phyloP scores from a whole-genome alignment of 1,140 invertebrate species.

The Cydia fagiglandana region DNA sequence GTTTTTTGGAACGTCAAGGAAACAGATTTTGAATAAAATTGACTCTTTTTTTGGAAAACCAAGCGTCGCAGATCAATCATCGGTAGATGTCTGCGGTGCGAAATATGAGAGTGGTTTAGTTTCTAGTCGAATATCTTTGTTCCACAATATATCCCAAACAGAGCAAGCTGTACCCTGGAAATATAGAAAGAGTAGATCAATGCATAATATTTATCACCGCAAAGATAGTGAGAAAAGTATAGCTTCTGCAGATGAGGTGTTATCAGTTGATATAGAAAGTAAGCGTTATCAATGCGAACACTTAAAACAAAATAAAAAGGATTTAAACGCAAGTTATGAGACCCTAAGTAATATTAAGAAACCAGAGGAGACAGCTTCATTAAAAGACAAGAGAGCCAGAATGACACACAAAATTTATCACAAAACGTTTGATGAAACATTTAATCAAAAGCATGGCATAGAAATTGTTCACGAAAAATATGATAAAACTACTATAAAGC shows the following conservation, averaged over 20 bases:
- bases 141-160: slow-evolving; percentile 64
- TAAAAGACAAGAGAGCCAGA: slow-evolving; percentile 46
- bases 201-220: slow-evolving; percentile 56
- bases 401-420: slow-evolving; percentile 37
- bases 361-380: neutral
- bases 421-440: slow-evolving; percentile 46
- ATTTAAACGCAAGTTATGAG: slow-evolving; percentile 6
- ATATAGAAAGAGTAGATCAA: slow-evolving; percentile 53
- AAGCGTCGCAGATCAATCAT: slow-evolving; percentile 44
- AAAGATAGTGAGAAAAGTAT: slow-evolving; percentile 43
- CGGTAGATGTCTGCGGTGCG: slow-evolving; percentile 40
- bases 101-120: slow-evolving; percentile 67
- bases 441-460: slow-evolving; percentile 34
- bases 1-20: slow-evolving; percentile 72
- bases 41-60: slow-evolving; percentile 68
- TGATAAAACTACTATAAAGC: slow-evolving; percentile 32
- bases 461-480: slow-evolving; percentile 31
- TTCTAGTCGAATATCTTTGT: slow-evolving; percentile 73
- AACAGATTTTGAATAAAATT: slow-evolving; percentile 72
- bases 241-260: slow-evolving; percentile 32
- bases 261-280: slow-evolving; percentile 25
- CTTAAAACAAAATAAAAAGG: neutral
- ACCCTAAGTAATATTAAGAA: neutral
- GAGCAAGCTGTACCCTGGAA: slow-evolving; percentile 54
- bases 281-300: slow-evolving; percentile 3